Percentiles rank a stretch among this genome's conserved stretches.
phyloP scores from a whole-genome alignment of 2,888 invertebrate genomes.

The Lagria hirta region DNA sequence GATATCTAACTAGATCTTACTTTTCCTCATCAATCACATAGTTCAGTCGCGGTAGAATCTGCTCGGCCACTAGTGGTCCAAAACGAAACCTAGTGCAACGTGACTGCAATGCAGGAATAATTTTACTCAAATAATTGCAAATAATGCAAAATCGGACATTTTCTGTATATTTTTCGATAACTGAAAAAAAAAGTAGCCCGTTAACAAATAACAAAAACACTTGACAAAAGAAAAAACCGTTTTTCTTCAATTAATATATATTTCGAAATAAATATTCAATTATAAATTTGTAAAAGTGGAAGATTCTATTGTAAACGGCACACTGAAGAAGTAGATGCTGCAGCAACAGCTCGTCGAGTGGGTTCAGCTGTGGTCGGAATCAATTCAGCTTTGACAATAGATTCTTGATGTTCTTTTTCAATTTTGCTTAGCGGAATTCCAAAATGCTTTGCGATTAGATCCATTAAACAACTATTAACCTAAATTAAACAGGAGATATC shows the following conservation, averaged over 20 bases:
- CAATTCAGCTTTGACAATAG: slow-evolving; percentile 68
- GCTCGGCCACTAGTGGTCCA: slow-evolving; percentile 81
- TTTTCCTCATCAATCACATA: slow-evolving; percentile 81
- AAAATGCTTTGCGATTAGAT: slow-evolving; percentile 68
- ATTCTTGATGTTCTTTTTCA: slow-evolving; percentile 67
- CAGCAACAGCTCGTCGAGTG: slow-evolving; percentile 7
- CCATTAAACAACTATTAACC: slow-evolving; percentile 68
- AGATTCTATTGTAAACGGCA: slow-evolving; percentile 30
- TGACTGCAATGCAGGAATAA: slow-evolving; percentile 98
- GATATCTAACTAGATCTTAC: slow-evolving; percentile 59
- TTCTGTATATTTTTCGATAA: slow-evolving; percentile 98
- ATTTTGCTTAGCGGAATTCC: slow-evolving; percentile 65
- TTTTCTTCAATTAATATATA: too few species aligned
- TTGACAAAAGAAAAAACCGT: slow-evolving; percentile 11
- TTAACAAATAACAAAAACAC: not conserved
- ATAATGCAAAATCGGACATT: slow-evolving; percentile 98
- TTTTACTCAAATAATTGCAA: slow-evolving; percentile 97
- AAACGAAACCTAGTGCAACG: slow-evolving; percentile 96
- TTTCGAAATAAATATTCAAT: too few species aligned
- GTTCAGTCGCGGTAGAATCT: slow-evolving; percentile 87
- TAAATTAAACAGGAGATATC: slow-evolving; percentile 45
- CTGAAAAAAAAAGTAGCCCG: slow-evolving; percentile 62
- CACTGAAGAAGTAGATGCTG: slow-evolving; percentile 28
- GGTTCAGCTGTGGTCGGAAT: slow-evolving; percentile 37
- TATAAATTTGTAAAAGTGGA: slow-evolving; percentile 17